A percentile compares a stretch with the other conserved stretches of the same genome.
Evolutionary conservation across 2,888 invertebrate genomes (phyloP).

Genomic region (Dynastes hyllus): DNA sequence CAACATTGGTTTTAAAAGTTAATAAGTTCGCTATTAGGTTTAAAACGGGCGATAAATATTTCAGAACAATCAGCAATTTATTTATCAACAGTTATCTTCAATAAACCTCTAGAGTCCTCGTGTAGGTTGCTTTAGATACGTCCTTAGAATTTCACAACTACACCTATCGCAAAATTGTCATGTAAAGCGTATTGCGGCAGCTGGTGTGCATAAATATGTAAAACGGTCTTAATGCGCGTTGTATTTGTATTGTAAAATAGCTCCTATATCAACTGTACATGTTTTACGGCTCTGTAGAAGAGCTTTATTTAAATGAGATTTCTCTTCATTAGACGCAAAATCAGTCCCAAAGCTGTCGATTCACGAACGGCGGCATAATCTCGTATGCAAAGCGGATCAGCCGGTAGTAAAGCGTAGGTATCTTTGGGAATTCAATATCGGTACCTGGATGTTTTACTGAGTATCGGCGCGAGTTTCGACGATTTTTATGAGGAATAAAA

Average conservation of each 20-base stretch:
- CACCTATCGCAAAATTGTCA: neutral
- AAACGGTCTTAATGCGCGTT: constrained; percentile 6
- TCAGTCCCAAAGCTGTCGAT: constrained; percentile 57
- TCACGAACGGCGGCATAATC: constrained; percentile 56
- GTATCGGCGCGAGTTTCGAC: constrained; percentile 6
- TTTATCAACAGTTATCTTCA: too few relatives aligned
- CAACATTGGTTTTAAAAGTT: too few relatives aligned
- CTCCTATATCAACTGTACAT: constrained; percentile 48
- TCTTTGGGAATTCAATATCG: constrained; percentile 26
- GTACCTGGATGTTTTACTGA: constrained; percentile 36
- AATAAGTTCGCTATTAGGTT: too few relatives aligned
- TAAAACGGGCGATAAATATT: too few relatives aligned
- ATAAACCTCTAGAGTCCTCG: too few relatives aligned
- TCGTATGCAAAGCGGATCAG: constrained; percentile 50
- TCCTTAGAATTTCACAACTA: neutral
- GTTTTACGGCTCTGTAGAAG: constrained; percentile 52
- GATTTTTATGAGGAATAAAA: neutral
- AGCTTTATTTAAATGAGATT: constrained; percentile 57
- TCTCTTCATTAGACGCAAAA: constrained; percentile 57
- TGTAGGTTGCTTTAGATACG: too few relatives aligned
- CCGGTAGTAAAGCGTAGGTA: constrained; percentile 32
- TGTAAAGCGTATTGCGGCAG: neutral
- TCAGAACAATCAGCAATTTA: too few relatives aligned
- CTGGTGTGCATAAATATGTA: neutral
- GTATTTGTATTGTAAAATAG: constrained; percentile 15